Percentiles rank a stretch among this genome's conserved stretches.
Conservation (phyloP, 2,113 vertebrate species). For the Puma concolor region DNA sequence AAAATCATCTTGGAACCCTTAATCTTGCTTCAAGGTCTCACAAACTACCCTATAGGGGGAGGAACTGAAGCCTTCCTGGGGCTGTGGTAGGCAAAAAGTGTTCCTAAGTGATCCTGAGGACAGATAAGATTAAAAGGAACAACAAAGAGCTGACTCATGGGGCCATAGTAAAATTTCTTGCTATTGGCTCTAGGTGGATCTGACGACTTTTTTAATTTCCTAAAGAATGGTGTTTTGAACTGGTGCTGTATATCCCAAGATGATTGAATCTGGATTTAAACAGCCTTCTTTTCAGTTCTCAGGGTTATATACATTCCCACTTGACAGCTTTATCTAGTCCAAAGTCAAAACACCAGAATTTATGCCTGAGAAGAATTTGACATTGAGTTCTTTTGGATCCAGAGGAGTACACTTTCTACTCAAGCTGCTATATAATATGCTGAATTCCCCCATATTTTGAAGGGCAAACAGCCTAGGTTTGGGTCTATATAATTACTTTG, state of each 20-base stretch:
- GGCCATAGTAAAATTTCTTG: constrained; percentile 35
- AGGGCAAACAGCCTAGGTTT: constrained; percentile 49
- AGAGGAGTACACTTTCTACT: not conserved
- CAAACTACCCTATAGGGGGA: not conserved
- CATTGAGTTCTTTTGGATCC: constrained; percentile 52
- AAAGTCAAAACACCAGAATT: constrained; percentile 69
- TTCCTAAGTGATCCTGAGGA: not conserved
- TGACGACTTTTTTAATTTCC: constrained; percentile 60
- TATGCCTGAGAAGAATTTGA: constrained; percentile 59
- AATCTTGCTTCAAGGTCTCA: not conserved
- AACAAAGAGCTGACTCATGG: not conserved
- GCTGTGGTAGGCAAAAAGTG: not conserved
- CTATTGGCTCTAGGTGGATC: not conserved
- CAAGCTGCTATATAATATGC: not conserved
- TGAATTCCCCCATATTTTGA: constrained; percentile 39
- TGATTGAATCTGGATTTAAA: constrained; percentile 71
- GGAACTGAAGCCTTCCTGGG: not conserved
- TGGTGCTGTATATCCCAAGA: constrained; percentile 54
- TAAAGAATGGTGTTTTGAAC: constrained; percentile 23
- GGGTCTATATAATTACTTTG: not conserved
- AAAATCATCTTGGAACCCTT: not conserved
- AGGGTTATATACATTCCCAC: constrained; percentile 58
- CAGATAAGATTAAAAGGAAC: not conserved
- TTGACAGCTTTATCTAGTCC: constrained; percentile 70
- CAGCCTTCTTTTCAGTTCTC: constrained; percentile 45